Conservation (phyloP, 2,888 invertebrate genomes). For the Idaea aversata region DNA sequence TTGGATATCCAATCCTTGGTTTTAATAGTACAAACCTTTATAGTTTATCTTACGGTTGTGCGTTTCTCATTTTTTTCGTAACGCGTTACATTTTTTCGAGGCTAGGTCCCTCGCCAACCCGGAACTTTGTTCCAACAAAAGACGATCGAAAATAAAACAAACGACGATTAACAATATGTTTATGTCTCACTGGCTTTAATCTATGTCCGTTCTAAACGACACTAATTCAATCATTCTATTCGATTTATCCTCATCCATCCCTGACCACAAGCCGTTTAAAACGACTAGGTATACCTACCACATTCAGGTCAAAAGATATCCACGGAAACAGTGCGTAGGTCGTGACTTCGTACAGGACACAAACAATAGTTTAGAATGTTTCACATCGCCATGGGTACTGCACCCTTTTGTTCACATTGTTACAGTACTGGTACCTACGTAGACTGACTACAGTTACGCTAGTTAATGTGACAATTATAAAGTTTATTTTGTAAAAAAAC, state of each 20-base stretch:
- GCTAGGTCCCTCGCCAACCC: too few species aligned
- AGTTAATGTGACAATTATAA: slow-evolving; percentile 2
- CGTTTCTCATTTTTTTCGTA: too few species aligned
- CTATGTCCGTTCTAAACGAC: too few species aligned
- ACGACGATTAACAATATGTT: too few species aligned
- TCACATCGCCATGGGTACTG: slow-evolving; percentile 51
- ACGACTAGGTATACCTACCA: not conserved
- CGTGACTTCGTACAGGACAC: slow-evolving; percentile 26
- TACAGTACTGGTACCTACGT: slow-evolving; percentile 19
- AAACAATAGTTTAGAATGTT: slow-evolving; percentile 38
- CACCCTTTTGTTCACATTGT: slow-evolving; percentile 52
- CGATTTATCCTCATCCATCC: not conserved
- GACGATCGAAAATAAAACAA: too few species aligned
- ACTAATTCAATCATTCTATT: not conserved
- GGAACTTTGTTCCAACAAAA: too few species aligned
- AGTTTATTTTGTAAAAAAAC: not conserved
- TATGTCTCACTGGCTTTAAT: too few species aligned
- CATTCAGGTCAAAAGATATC: not conserved
- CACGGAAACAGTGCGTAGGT: slow-evolving; percentile 25
- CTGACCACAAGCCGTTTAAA: not conserved
- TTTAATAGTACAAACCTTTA: too few species aligned
- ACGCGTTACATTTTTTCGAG: too few species aligned
- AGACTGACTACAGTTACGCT: slow-evolving; percentile 18
- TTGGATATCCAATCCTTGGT: too few species aligned
- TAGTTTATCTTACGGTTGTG: too few species aligned